A percentile compares a stretch with the other conserved stretches of the same genome.
Evolutionary conservation across 2,113 vertebrate species (phyloP).

Genomic region (Sebastes schlegelii): DNA sequence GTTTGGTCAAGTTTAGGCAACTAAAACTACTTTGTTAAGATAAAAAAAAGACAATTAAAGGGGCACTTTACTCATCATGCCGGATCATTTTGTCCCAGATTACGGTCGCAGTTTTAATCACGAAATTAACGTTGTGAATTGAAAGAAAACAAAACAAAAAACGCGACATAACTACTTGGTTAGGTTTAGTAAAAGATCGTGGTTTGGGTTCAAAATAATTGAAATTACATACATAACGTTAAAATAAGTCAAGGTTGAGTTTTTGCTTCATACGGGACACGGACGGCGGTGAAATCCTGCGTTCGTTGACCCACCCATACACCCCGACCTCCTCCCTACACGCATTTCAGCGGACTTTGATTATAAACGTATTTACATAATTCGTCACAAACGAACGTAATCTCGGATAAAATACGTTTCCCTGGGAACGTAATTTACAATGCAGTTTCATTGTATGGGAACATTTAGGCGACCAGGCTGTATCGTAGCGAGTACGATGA

Average conservation of each 20-base stretch:
- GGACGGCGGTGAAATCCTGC: not conserved
- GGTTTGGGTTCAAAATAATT: not conserved
- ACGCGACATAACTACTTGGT: not conserved
- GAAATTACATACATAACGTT: too few relatives aligned
- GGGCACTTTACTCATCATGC: not conserved
- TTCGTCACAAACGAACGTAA: not conserved
- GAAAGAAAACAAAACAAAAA: not conserved
- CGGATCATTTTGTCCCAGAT: not conserved
- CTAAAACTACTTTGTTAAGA: not conserved
- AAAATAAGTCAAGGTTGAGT: too few relatives aligned
- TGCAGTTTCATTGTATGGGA: not conserved
- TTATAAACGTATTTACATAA: not conserved
- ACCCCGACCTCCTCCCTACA: too few relatives aligned
- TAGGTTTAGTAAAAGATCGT: not conserved
- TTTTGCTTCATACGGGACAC: too few relatives aligned
- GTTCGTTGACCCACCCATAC: not conserved
- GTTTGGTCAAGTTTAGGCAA: not conserved
- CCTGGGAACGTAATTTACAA: not conserved
- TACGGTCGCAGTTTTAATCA: not conserved
- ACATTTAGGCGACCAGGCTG: not conserved
- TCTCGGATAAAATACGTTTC: not conserved
- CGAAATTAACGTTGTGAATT: not conserved
- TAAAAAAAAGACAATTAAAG: not conserved
- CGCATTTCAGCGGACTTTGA: not conserved
- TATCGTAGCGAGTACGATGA: not conserved